Evolutionary conservation across 2,888 invertebrate species (phyloP), one percentile per base, ranked within the genome.

Genomic region (Nomada lathburiana): DNA sequence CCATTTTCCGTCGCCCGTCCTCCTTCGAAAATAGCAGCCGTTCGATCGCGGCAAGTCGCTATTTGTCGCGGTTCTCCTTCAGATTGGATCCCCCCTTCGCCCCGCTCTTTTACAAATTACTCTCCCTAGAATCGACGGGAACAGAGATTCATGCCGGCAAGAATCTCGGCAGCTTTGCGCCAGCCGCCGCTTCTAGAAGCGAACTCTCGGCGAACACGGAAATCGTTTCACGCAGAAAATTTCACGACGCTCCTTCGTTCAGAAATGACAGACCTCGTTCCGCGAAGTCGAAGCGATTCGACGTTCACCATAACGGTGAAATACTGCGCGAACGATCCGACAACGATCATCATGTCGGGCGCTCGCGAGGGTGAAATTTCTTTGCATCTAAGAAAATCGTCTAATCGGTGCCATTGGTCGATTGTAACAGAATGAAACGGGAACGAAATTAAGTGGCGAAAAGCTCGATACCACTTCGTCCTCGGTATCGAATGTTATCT

Each of bases 51-150:
- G 65, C 44, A 55, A 29, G 65, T 73, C 65, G 73, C 73, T 73
- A 65, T 65, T 73, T 73, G 65, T 73, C 73, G 73, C 73, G 65
- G 73, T 73, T 73, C 65, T 73, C 65, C 57, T 73, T 65, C 65
- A 73, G 73, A 73, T 73, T 73, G 73, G 73, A 73, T 73, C 65
- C 29, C 13, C 65, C 47, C 13, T 29, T 13, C 64, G 29, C 16
- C 64, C 5, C 29, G 29, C 29, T 55, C 72, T 65, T 70, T 73
- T 73, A 73, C 73, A 73, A 73, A 73, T 73, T 73, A 65, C 73
- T 44, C 73, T 65, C 65, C 29, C 73, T 29, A 16, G 65, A 26
- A 69, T 72, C 73, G 65, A 65, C 73, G 73, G 16, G 65, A 65
- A 73, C 59, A 59, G 69, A 60, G 74, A 68, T 44, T 75, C 74